These are phyloP conservation scores for Ciconia boyciana DNA, from an alignment of 2,113 vertebrate species.

Conservation along the genomic window DNA sequence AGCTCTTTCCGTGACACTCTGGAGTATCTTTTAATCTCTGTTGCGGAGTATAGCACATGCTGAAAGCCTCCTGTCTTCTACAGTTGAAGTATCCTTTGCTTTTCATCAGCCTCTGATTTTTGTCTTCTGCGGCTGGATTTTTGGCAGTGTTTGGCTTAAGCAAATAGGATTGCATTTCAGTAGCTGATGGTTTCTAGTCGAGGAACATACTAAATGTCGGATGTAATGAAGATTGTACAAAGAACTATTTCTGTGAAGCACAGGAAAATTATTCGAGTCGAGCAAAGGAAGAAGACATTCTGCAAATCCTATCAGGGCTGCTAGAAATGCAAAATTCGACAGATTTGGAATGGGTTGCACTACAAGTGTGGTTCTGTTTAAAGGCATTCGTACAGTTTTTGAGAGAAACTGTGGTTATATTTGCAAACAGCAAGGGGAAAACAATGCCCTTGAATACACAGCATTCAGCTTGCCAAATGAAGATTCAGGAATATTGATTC, in stretches of 20 bases:
- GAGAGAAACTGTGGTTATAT: slow-evolving; percentile 95
- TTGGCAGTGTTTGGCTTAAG: slow-evolving; percentile 58
- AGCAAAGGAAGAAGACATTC: slow-evolving; percentile 67
- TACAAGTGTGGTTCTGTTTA: slow-evolving; percentile 89
- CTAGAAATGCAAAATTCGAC: slow-evolving; percentile 76
- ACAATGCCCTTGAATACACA: slow-evolving; percentile 80
- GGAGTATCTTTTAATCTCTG: slow-evolving; percentile 48
- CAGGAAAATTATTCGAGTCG: slow-evolving; percentile 47
- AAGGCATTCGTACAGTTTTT: slow-evolving; percentile 89
- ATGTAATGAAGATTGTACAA: slow-evolving; percentile 63
- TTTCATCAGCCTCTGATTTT: slow-evolving; percentile 62
- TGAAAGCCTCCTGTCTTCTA: neutral
- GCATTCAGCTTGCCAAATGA: slow-evolving; percentile 82
- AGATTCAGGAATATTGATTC: slow-evolving; percentile 82
- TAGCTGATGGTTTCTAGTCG: slow-evolving; percentile 63
- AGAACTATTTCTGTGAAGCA: slow-evolving; percentile 53
- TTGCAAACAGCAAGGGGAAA: slow-evolving; percentile 87
- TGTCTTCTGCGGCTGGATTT: slow-evolving; percentile 59
- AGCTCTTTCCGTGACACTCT: slow-evolving; percentile 23
- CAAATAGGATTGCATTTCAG: slow-evolving; percentile 61
- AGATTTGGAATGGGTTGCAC: slow-evolving; percentile 91
- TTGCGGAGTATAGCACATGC: neutral
- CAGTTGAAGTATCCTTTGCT: slow-evolving; percentile 54
- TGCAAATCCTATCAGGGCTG: slow-evolving; percentile 62
- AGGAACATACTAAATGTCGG: slow-evolving; percentile 46